Percentiles rank a stretch among this genome's conserved stretches.
These are phyloP conservation scores for Microplitis deprimator DNA, from an alignment of 2,888 invertebrate species.

Conservation along the genomic window DNA sequence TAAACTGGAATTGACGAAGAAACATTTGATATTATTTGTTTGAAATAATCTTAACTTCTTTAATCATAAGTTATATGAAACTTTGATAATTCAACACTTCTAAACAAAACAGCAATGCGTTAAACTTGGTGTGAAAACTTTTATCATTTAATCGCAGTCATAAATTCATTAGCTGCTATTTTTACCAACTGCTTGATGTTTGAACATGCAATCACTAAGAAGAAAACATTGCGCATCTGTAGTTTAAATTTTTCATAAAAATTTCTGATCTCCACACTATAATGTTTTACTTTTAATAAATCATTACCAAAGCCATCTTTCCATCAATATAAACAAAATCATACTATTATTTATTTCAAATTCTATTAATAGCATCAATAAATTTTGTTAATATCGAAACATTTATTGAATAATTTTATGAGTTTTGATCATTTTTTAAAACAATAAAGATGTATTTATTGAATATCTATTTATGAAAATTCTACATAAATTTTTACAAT, in stretches of 20 bases:
- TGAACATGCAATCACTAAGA: slow-evolving; percentile 46
- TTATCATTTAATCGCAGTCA: slow-evolving; percentile 30
- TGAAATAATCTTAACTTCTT: too few species aligned
- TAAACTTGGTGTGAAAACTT: slow-evolving; percentile 24
- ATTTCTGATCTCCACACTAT: background rate
- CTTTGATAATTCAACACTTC: background rate
- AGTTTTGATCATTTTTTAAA: background rate
- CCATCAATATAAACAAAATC: too few species aligned
- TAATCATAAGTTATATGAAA: background rate
- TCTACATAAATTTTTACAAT: background rate
- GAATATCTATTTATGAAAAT: background rate
- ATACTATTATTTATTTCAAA: too few species aligned
- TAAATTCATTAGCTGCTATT: slow-evolving; percentile 9
- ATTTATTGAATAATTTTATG: background rate
- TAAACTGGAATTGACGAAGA: too few species aligned
- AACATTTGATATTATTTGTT: too few species aligned
- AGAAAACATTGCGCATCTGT: slow-evolving; percentile 15
- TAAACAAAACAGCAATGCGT: background rate
- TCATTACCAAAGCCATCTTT: background rate
- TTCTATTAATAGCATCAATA: too few species aligned
- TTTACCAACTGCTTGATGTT: slow-evolving; percentile 25
- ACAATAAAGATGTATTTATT: background rate
- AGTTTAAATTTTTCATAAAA: background rate
- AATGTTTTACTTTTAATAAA: background rate
- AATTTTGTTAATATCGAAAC: background rate